Conservation (phyloP, 2,113 vertebrate genomes). For the Etheostoma spectabile region DNA sequence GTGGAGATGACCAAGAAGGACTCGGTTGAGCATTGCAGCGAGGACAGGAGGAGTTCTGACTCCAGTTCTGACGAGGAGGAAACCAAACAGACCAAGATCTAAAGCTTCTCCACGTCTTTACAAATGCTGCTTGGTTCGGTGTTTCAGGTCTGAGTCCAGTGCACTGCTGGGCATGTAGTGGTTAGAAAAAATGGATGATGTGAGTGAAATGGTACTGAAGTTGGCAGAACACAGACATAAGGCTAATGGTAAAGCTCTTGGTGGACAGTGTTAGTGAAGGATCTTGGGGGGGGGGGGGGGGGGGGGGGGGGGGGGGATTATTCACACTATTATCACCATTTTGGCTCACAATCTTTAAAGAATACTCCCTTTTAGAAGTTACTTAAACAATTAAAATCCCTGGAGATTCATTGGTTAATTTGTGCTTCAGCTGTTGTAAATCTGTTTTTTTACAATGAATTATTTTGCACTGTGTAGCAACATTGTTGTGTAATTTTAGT, state of each 20-base stretch:
- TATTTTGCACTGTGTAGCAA: conserved; percentile 58
- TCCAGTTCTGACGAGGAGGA: conserved; percentile 34
- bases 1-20: conserved; percentile 55
- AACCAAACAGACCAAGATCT: conserved; percentile 55
- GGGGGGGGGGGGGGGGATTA: neutral
- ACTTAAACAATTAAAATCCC: conserved; percentile 14
- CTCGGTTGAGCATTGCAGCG: neutral
- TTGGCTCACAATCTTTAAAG: neutral
- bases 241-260: conserved; percentile 1
- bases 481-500: conserved; percentile 15
- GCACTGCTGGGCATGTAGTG: neutral
- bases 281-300: neutral
- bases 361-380: neutral
- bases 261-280: conserved; percentile 26
- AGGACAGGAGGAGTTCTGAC: conserved; percentile 25
- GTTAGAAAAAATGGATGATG: neutral
- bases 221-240: conserved; percentile 9
- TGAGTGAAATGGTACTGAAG: conserved; percentile 2
- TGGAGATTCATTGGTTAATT: conserved; percentile 24
- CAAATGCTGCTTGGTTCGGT: conserved; percentile 23
- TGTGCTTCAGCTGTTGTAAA: conserved; percentile 35
- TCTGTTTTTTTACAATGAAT: conserved; percentile 45
- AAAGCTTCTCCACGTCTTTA: neutral
- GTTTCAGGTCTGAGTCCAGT: neutral
- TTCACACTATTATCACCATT: neutral